Evolutionary conservation across 2,888 invertebrate genomes (phyloP), one percentile per base, ranked within the genome.

Genomic region (Lasioglossum pauxillum): DNA sequence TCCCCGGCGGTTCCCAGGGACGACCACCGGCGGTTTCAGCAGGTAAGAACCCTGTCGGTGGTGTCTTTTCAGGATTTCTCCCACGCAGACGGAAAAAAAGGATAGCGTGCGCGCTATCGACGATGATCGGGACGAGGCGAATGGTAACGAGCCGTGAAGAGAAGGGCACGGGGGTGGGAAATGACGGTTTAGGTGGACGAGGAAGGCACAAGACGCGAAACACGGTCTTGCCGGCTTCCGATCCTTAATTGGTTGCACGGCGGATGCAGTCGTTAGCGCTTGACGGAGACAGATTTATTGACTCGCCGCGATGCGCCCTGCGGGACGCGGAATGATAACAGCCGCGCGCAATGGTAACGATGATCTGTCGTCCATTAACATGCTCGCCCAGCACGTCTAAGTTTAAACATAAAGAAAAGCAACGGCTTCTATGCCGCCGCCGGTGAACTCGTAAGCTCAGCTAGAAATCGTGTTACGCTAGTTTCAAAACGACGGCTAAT

Each of bases 221-320:
- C 69, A 38, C 38, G 69, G 69, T 53, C 23, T 69, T 38, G 23
- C 35, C 35, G 67, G 75, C 82, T 81, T 83, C 82, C 81, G 71
- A 83, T 75, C 75, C 75, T 72, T 83, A 83, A 83, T 83, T 82
- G 82, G 75, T 82, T 82, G 78, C 41, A 38, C 73, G 71, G 64
- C 72, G 31, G 60, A 84, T 35, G 67, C 67, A 31, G 67, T 67
- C 67, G 67, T 67, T 67, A 67, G 67, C 31, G 67, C 16, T 67
- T 4, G 31, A 67, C 35, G 19, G 67, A 19, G 67, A 67, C 67
- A 67, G 67, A 67, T 67, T 67, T 67, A 67, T 67, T 35, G 67
- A 16, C 60, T 35, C 64, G 64, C 7, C 64, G 31, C 35, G 35
- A 35, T 67, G 64, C 31, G 64, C 16, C 31, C 64, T 31, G 31